A percentile compares a stretch with the other conserved stretches of the same genome.
Conservation (phyloP, 1,140 invertebrate species). For the Anadara kagoshimensis region DNA sequence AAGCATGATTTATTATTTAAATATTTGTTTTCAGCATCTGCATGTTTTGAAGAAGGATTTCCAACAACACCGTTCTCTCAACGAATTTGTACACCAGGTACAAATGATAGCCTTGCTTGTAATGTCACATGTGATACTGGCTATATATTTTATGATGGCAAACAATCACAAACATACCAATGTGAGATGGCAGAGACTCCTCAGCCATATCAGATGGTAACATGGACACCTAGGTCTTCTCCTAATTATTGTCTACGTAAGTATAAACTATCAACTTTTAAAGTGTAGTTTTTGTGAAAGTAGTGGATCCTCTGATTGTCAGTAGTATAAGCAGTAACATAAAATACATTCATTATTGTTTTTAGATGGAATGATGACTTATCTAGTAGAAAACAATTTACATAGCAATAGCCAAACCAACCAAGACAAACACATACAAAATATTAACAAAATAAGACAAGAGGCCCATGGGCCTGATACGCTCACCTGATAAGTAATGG, state of each 20-base stretch:
- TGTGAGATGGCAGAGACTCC: conserved; percentile 29
- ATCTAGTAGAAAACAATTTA: too few species aligned
- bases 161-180: conserved; percentile 8
- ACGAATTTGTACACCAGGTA: not conserved
- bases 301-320: not conserved
- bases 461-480: too few species aligned
- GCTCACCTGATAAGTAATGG: too few species aligned
- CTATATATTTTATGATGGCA: conserved; percentile 34
- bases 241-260: conserved; percentile 31
- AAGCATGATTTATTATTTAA: too few species aligned
- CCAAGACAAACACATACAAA: too few species aligned
- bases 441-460: too few species aligned
- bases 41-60: not conserved
- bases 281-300: not conserved
- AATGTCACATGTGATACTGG: conserved; percentile 26
- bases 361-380: too few species aligned
- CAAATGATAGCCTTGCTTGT: conserved; percentile 10
- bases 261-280: conserved; percentile 1
- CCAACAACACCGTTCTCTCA: not conserved
- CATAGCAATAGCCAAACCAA: too few species aligned
- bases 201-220: not conserved
- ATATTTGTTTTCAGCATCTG: conserved; percentile 2
- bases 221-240: conserved; percentile 31
- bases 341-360: too few species aligned
- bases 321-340: not conserved